These are phyloP conservation scores for Micoletzkya japonica DNA, from an alignment of 2,888 invertebrate species.

Conservation along the genomic window DNA sequence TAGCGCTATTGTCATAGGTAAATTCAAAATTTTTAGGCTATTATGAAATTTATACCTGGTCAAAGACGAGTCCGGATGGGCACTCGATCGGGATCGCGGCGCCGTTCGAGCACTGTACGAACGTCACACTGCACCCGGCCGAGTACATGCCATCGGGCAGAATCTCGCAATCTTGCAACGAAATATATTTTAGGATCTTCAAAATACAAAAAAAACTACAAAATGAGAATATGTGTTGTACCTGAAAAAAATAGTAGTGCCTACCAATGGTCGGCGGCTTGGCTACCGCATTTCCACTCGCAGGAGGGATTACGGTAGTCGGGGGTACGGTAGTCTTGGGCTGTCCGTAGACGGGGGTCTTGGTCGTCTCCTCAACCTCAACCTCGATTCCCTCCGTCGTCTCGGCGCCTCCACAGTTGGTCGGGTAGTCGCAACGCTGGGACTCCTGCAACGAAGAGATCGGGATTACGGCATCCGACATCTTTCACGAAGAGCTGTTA, in stretches of 20 bases:
- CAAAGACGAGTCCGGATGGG: conserved; percentile 17
- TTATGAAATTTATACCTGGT: too few species aligned
- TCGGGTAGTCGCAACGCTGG: neutral
- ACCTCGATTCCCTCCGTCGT: neutral
- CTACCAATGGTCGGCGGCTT: neutral
- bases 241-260: too few species aligned
- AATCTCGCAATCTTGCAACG: conserved; percentile 8
- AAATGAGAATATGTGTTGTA: too few species aligned
- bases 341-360: neutral
- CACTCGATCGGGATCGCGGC: conserved; percentile 4
- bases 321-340: neutral
- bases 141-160: conserved; percentile 17
- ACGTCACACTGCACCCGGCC: conserved; percentile 10
- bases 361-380: neutral
- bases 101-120: conserved; percentile 17
- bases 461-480: neutral
- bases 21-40: too few species aligned
- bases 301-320: neutral
- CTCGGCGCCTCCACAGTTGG: neutral
- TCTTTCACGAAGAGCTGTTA: neutral
- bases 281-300: neutral
- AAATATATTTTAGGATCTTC: neutral
- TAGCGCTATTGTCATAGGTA: too few species aligned
- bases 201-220: too few species aligned
- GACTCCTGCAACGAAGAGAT: neutral